Percentiles rank a stretch among this genome's conserved stretches.
These are phyloP conservation scores for Serilophus lunatus DNA, from an alignment of 2,113 vertebrate species.

Conservation along the genomic window DNA sequence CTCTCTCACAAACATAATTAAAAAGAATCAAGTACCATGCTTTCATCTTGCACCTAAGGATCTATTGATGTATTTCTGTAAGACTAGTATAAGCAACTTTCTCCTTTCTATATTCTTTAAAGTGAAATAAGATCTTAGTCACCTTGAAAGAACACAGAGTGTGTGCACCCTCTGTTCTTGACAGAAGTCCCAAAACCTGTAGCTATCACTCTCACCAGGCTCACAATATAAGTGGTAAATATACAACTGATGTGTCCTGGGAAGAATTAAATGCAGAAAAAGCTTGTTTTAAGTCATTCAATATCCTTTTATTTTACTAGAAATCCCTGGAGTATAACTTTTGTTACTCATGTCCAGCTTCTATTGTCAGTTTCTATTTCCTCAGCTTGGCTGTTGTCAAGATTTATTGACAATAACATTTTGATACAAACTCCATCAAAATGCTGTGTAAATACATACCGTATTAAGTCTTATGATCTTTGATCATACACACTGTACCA, in stretches of 20 bases:
- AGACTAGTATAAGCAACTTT: background rate
- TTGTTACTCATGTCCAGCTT: background rate
- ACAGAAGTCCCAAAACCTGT: background rate
- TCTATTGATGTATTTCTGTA: background rate
- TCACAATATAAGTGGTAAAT: conserved; percentile 4
- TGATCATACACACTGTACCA: background rate
- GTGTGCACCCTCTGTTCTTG: background rate
- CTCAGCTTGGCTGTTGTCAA: background rate
- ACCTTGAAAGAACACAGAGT: background rate
- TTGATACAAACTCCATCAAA: background rate
- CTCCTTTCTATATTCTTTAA: background rate
- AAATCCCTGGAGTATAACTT: background rate
- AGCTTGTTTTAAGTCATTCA: background rate
- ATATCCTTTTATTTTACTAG: background rate
- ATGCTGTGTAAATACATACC: background rate
- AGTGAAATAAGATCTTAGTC: background rate
- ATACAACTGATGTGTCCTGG: background rate
- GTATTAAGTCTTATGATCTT: background rate
- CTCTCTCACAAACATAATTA: background rate
- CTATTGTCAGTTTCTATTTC: background rate
- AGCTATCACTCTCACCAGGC: background rate
- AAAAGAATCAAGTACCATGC: background rate
- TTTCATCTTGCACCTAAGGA: background rate
- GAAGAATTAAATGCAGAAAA: conserved; percentile 2
- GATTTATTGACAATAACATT: conserved; percentile 6